Base-by-base conservation (phyloP, 2,113 vertebrate species). In the Thryonomys swinderianus region DNA sequence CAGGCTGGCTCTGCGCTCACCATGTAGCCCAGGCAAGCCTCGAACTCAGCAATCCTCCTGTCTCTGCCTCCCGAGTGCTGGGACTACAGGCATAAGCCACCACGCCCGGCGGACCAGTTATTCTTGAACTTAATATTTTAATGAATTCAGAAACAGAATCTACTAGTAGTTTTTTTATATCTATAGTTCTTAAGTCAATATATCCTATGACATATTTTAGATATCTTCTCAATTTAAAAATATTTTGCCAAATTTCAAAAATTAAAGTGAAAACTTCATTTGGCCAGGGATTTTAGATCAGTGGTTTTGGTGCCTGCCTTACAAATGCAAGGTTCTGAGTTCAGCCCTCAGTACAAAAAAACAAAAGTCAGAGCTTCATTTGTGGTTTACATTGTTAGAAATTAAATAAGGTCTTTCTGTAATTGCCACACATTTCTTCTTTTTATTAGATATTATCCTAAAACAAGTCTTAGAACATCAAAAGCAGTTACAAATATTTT, bases 111-210 rank as follows among this genome's bases (percentile, higher is more conserved):
- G n/a, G n/a, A n/a, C n/a, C n/a, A n/a, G n/a, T n/a, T 78, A 79
- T 96, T 93, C 62, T 95, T 90, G 11, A 96, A 95, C 83, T 83
- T 92, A 89, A 85, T 0, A 86, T 90, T 96, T 93, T 93, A 71
- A 96, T 96, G 74, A 8, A 42, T 76, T 84, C 16, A 81, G 62
- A 73, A 94, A 57, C 69, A 96, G 11, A 97, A 96, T 92, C 57
- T 85, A 34, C 92, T 97, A 57, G 20, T 32, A 5, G 74, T 93
- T 84, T 25, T 79, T 87, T 85, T 23, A 59, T 96, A 23, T 69
- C 53, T 95, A 64, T 69, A 37, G 45, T 86, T 89, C 40, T 91
- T 80, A 83, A 84, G 57, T 84, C 67, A 40, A 8, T 59, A 21
- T 67, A 3, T 53, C 30, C n/a, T 30, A 34, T 55, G 74, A 32